phyloP scores from a whole-genome alignment of 1,140 invertebrate genomes.

The Orius insidiosus region DNA sequence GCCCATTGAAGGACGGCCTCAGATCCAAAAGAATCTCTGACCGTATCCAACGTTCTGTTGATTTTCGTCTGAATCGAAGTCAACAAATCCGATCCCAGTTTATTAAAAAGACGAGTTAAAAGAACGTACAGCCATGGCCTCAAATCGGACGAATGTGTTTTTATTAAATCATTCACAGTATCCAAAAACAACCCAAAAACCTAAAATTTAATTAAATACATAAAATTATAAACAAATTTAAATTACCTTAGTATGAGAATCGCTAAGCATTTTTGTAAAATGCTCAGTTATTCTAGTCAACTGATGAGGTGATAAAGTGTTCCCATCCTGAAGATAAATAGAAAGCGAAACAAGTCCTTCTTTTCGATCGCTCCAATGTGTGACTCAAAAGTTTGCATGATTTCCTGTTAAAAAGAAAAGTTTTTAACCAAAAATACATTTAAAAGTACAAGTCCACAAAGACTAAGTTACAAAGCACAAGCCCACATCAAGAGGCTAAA shows the following conservation, averaged over 20 bases:
- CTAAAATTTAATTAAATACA: conserved; percentile 21
- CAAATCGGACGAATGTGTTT: conserved; percentile 69
- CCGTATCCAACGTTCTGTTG: conserved; percentile 65
- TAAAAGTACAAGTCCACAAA: no score
- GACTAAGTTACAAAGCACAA: conserved; percentile 13
- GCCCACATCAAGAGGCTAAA: conserved; percentile 27
- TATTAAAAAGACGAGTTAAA: conserved; percentile 60
- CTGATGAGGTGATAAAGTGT: conserved; percentile 47
- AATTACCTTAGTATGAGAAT: conserved; percentile 76
- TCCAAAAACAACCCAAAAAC: conserved; percentile 87
- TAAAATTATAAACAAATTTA: not conserved
- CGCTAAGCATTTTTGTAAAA: conserved; percentile 91
- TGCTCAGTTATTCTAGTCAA: conserved; percentile 71
- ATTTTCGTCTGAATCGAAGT: conserved; percentile 73
- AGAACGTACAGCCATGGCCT: conserved; percentile 82
- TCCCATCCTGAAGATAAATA: conserved; percentile 50
- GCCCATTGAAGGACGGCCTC: conserved; percentile 15
- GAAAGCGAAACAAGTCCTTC: conserved; percentile 75
- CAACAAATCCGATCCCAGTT: conserved; percentile 75
- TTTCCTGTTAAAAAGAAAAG: conserved; percentile 36
- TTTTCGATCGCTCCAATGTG: conserved; percentile 80
- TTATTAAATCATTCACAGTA: conserved; percentile 72
- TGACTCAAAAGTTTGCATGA: conserved; percentile 73
- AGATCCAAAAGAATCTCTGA: conserved; percentile 33
- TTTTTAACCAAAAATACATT: conserved; percentile 26